Evolutionary conservation across 2,113 vertebrate genomes (phyloP).

Genomic region (Irena cyanogastra): DNA sequence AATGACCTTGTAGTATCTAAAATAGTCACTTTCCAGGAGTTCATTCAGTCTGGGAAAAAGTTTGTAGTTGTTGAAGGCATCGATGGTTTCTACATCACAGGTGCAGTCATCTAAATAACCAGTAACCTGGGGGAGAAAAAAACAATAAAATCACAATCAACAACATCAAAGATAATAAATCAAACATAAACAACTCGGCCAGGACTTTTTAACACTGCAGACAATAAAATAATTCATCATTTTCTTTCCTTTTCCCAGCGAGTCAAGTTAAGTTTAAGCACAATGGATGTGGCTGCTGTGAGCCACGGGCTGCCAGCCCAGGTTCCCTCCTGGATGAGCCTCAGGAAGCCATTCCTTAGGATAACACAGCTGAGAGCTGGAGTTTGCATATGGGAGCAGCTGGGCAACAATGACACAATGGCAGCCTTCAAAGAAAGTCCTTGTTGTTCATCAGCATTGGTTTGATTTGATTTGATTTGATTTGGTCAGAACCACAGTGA

Average conservation of each 20-base stretch:
- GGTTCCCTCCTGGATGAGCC: not conserved
- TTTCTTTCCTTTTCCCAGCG: not conserved
- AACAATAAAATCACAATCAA: not conserved
- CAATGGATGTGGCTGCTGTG: not conserved
- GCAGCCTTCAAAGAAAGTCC: not conserved
- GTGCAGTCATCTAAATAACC: constrained; percentile 89
- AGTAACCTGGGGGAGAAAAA: constrained; percentile 74
- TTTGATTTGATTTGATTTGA: not conserved
- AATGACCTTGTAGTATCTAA: constrained; percentile 91
- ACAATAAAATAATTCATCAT: not conserved
- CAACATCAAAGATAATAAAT: not conserved
- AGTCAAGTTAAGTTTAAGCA: not conserved
- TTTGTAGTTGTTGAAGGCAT: constrained; percentile 86
- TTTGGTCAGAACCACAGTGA: not conserved
- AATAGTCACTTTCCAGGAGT: constrained; percentile 88
- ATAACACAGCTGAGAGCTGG: not conserved
- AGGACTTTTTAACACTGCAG: not conserved
- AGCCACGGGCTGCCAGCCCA: not conserved
- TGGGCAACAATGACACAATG: accelerated
- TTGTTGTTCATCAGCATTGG: not conserved
- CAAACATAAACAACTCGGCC: not conserved
- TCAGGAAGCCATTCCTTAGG: not conserved
- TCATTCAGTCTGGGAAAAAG: constrained; percentile 85
- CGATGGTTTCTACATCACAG: constrained; percentile 92
- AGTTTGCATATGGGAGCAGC: not conserved